Base-by-base conservation (phyloP, 2,113 vertebrate genomes). In the Pholis gunnellus region DNA sequence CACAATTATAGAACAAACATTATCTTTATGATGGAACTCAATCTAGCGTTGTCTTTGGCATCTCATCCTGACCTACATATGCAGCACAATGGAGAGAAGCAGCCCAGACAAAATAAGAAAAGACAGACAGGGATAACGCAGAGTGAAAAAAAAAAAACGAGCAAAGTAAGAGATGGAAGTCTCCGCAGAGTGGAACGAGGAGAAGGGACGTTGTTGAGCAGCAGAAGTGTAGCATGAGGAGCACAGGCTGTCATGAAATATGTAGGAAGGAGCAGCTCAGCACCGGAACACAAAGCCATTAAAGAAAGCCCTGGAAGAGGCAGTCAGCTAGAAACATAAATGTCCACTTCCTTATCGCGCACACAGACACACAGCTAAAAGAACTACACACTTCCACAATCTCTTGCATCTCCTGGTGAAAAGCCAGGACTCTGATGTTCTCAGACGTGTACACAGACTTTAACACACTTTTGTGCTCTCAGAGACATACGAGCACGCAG, bases 171-270 rank as follows among this genome's bases (percentile, higher is more conserved):
- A 81, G 65, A 74, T 65, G 50, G 54, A 78, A 82, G 75, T 81
- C 71, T 67, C n/a, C 5, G 5, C 36, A 50, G 42, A 48, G 57
- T 46, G 57, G 85, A 84, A 91, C 86, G 75, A 79, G 20, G 79
- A 87, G 86, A 80, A 50, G 69, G 36, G 65, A 69, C 79, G 77
- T 78, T 81, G 80, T 87, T 57, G 74, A 80, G 80, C 67, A 29
- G 75, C 67, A 80, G 73, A 76, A 69, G 82, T 83, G 88, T 74
- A 86, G 85, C 75, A 88, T 81, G 81, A 87, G 85, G 86, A 89
- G 90, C 73, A 50, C 83, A 89, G 92, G 91, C 88, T 88, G 83
- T 93, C 92, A 94, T 94, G 85, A 94, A 94, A 94, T 93, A 94
- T 94, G 93, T 91, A 94, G 74, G 73, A 90, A 87, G 85, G 71